These are phyloP conservation scores for Helogale parvula DNA, from an alignment of 2,113 vertebrate genomes.

Conservation along the genomic window DNA sequence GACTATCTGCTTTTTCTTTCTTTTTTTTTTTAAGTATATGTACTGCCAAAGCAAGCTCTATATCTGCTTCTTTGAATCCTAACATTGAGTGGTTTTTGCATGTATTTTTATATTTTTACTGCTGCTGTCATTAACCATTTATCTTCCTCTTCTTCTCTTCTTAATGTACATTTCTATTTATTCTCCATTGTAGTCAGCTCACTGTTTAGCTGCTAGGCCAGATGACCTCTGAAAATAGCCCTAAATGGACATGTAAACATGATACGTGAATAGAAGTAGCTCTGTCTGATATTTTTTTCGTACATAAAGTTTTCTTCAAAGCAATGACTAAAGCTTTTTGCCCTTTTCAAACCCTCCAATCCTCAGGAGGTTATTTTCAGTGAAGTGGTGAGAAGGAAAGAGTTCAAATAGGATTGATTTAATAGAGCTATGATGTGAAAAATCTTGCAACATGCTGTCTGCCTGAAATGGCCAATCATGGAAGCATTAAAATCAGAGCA, in stretches of 20 bases:
- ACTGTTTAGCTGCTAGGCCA: background rate
- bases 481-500: conserved; percentile 72
- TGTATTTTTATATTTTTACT: conserved; percentile 18
- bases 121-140: background rate
- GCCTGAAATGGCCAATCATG: conserved; percentile 74
- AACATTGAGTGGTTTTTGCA: background rate
- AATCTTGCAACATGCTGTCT: conserved; percentile 69
- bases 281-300: conserved; percentile 53
- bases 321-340: conserved; percentile 68
- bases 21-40: background rate
- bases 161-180: background rate
- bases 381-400: conserved; percentile 73
- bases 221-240: conserved; percentile 46
- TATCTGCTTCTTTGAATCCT: background rate
- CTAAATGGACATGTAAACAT: conserved; percentile 51
- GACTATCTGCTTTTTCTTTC: background rate
- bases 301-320: conserved; percentile 71
- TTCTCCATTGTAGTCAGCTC: background rate
- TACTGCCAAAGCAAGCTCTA: background rate
- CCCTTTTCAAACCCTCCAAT: conserved; percentile 72
- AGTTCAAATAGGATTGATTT: conserved; percentile 79
- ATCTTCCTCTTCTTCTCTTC: background rate
- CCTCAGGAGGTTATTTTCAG: conserved; percentile 78
- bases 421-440: conserved; percentile 79
- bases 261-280: conserved; percentile 36